These are phyloP conservation scores for Serranus cabrilla DNA, from an alignment of 2,797 vertebrate species.

Conservation along the genomic window DNA sequence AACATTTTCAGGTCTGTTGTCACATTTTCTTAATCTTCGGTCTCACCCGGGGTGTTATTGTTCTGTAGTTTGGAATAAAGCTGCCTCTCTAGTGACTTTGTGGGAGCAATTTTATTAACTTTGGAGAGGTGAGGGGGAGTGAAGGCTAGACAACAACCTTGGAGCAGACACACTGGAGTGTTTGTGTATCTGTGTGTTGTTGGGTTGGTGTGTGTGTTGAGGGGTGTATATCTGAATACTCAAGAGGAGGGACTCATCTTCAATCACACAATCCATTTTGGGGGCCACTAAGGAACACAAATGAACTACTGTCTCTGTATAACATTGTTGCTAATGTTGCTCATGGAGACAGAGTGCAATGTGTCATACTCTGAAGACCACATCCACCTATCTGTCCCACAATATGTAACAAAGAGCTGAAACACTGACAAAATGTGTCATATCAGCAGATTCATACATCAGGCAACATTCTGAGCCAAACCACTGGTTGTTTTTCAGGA, in stretches of 20 bases:
- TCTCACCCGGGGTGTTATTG: neutral
- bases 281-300: neutral
- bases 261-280: slow-evolving; percentile 23
- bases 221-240: slow-evolving; percentile 18
- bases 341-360: no score
- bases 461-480: neutral
- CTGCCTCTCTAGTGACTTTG: slow-evolving; percentile 30
- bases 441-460: neutral
- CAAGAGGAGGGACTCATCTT: slow-evolving; percentile 34
- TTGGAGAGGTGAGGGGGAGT: slow-evolving; percentile 24
- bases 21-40: slow-evolving; percentile 25
- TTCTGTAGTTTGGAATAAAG: slow-evolving; percentile 10
- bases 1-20: slow-evolving; percentile 26
- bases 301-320: neutral
- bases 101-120: slow-evolving; percentile 58
- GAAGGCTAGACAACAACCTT: slow-evolving; percentile 51
- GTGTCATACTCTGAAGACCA: no score
- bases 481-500: neutral
- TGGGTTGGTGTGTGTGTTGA: neutral
- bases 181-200: slow-evolving; percentile 6
- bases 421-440: no score
- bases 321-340: no score
- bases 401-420: no score
- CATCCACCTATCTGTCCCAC: no score
- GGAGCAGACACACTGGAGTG: slow-evolving; percentile 30